Percentiles rank a stretch among this genome's conserved stretches.
These are phyloP conservation scores for Craniophora ligustri DNA, from an alignment of 2,888 invertebrate species.

Conservation along the genomic window DNA sequence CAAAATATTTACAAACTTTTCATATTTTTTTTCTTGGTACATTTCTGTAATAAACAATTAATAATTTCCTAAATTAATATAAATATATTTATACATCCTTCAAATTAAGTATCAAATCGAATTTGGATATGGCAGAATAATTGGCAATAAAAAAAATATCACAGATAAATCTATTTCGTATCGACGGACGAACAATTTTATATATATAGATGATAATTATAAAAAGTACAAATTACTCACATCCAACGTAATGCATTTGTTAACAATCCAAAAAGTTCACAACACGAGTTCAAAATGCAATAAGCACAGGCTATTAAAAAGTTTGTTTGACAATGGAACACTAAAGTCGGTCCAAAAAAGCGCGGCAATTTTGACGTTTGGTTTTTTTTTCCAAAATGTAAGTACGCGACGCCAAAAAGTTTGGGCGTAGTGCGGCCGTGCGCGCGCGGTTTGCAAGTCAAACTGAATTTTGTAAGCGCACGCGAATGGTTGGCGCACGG, in stretches of 20 bases:
- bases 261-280: constrained; percentile 82
- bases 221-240: constrained; percentile 77
- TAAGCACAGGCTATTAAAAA: constrained; percentile 61
- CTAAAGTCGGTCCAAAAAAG: constrained; percentile 47
- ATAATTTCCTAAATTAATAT: constrained; percentile 20
- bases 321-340: constrained; percentile 53
- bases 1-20: no score
- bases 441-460: constrained; percentile 82
- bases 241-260: constrained; percentile 80
- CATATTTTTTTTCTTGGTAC: neutral
- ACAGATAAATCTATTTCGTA: constrained; percentile 20
- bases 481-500: constrained; percentile 74
- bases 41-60: constrained; percentile 12
- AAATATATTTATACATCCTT: constrained; percentile 23
- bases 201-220: constrained; percentile 49
- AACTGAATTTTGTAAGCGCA: constrained; percentile 86
- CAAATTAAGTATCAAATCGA: neutral
- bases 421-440: constrained; percentile 81
- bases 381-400: constrained; percentile 61
- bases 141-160: constrained; percentile 2
- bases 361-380: constrained; percentile 56
- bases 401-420: constrained; percentile 77
- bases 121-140: neutral
- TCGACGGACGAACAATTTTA: constrained; percentile 83
- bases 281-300: constrained; percentile 63